Conservation (phyloP, 2,797 vertebrate genomes). For the Carduelis carduelis region DNA sequence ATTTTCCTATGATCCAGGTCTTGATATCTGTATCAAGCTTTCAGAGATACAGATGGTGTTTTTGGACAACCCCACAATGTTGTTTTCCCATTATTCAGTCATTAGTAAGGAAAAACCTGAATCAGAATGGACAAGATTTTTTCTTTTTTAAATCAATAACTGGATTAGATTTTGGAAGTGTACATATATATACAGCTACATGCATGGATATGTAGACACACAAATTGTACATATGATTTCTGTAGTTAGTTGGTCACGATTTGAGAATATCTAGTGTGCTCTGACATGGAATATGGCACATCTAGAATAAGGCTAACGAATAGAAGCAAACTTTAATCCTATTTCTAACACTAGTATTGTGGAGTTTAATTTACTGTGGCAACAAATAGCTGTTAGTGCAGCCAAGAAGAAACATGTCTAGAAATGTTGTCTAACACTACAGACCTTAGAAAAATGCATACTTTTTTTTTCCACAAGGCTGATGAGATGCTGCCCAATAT, state of each 20-base stretch:
- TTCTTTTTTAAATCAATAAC: not conserved
- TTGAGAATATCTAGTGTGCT: not conserved
- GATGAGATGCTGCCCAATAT: not conserved
- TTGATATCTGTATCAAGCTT: not conserved
- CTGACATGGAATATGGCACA: not conserved
- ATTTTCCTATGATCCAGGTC: not conserved
- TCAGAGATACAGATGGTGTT: not conserved
- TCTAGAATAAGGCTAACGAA: not conserved
- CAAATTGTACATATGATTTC: not conserved
- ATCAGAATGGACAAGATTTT: not conserved
- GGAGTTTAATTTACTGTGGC: not conserved
- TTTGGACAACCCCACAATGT: not conserved
- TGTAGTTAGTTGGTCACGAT: not conserved
- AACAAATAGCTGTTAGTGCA: not conserved
- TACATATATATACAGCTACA: not conserved
- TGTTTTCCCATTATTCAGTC: not conserved
- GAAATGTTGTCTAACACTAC: not conserved
- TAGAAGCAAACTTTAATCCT: not conserved
- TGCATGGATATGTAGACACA: not conserved
- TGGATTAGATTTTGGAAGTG: not conserved
- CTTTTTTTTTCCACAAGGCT: not conserved
- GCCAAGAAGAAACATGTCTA: not conserved
- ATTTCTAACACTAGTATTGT: not conserved
- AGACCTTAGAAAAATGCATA: not conserved
- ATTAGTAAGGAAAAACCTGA: not conserved